These are phyloP conservation scores for Onthophagus sagittarius DNA, from an alignment of 2,888 invertebrate genomes.

Conservation along the genomic window DNA sequence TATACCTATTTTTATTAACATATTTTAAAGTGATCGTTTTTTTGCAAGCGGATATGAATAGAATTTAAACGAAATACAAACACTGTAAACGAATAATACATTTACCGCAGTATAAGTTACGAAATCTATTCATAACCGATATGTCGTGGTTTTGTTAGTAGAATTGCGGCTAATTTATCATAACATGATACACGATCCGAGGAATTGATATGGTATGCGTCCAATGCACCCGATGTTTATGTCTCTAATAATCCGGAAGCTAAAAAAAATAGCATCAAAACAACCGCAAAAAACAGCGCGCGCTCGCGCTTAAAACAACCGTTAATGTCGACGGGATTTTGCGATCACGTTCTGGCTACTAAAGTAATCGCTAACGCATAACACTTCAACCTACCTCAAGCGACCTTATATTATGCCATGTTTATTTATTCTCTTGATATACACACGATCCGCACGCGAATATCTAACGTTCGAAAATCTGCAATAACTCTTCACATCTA, in stretches of 20 bases:
- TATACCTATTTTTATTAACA: background rate
- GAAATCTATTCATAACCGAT: background rate
- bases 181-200: background rate
- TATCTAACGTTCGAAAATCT: background rate
- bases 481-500: background rate
- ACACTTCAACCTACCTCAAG: background rate
- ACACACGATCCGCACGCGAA: background rate
- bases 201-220: background rate
- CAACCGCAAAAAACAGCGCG: background rate
- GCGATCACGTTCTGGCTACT: background rate
- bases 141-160: background rate
- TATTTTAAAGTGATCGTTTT: slow-evolving; percentile 3
- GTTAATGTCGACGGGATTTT: background rate
- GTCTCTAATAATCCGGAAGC: background rate
- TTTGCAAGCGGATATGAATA: background rate
- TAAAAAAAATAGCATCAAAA: background rate
- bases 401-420: background rate
- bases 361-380: background rate
- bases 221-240: background rate
- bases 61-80: background rate
- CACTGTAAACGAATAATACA: too few relatives aligned
- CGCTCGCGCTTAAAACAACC: background rate
- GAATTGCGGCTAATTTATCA: background rate
- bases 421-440: background rate
- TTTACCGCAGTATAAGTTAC: background rate